These are phyloP conservation scores for Eunapius fragilis DNA, from an alignment of 37 sponge, comb jelly and placozoan genomes.

Conservation along the genomic window DNA sequence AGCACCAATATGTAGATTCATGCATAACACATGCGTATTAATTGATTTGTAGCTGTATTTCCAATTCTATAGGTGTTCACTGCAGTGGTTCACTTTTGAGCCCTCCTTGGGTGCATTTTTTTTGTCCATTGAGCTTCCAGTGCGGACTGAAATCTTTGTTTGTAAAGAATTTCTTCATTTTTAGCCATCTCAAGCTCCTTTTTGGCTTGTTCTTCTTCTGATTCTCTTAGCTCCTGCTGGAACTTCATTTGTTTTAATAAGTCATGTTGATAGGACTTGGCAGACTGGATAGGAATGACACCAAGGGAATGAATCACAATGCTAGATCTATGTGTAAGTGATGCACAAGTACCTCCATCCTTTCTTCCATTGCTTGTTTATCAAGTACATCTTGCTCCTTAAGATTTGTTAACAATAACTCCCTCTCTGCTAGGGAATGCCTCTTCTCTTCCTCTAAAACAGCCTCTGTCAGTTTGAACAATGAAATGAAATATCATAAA, in stretches of 20 bases:
- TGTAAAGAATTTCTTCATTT: constrained; percentile 58
- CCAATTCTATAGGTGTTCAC: too few relatives aligned
- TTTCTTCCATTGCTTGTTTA: constrained; percentile 64
- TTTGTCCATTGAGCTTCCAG: constrained; percentile 28
- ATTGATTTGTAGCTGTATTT: too few relatives aligned
- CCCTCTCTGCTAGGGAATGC: constrained; percentile 52
- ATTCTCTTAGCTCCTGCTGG: constrained; percentile 22
- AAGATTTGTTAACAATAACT: constrained; percentile 55
- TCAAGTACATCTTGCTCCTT: constrained; percentile 78
- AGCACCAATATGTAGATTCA: too few relatives aligned
- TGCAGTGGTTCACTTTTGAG: neutral
- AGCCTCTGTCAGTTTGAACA: constrained; percentile 45
- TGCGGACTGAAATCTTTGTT: constrained; percentile 47
- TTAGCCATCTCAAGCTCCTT: constrained; percentile 59
- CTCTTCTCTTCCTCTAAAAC: constrained; percentile 55
- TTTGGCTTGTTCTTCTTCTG: constrained; percentile 35
- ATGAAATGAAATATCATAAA: neutral
- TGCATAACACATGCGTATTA: too few relatives aligned
- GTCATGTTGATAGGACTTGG: constrained; percentile 47
- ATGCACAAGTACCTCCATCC: constrained; percentile 20
- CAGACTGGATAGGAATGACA: neutral
- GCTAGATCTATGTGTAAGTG: neutral
- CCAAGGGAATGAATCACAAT: neutral
- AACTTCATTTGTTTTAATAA: constrained; percentile 77
- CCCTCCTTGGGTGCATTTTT: constrained; percentile 59